These are phyloP conservation scores for Hirtodrosophila trivittata DNA, from an alignment of 2,888 invertebrate species.

Conservation along the genomic window DNA sequence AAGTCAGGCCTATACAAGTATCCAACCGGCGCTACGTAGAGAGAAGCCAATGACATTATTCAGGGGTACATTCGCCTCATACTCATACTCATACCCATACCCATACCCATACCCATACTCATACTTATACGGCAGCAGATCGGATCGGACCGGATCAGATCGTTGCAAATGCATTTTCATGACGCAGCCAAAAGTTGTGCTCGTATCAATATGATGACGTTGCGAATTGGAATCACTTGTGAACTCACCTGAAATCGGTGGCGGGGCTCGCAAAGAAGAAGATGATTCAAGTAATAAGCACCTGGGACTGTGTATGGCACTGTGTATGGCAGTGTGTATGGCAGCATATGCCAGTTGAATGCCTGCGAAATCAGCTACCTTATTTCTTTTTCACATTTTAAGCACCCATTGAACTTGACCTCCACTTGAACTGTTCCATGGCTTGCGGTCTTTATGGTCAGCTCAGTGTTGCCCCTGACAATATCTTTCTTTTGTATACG, in stretches of 20 bases:
- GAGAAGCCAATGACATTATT: conserved; percentile 70
- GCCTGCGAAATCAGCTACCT: conserved; percentile 13
- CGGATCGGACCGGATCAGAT: conserved; percentile 5
- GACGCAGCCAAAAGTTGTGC: conserved; percentile 40
- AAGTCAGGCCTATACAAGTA: background rate
- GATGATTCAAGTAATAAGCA: conserved; percentile 47
- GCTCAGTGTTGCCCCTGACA: background rate
- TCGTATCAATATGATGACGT: conserved; percentile 53
- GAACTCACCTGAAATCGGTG: conserved; percentile 31
- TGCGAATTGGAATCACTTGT: conserved; percentile 37
- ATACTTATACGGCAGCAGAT: conserved; percentile 4
- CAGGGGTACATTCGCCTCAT: conserved; percentile 67
- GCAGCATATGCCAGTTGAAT: too few species aligned
- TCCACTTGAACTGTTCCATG: conserved; percentile 40
- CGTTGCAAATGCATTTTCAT: conserved; percentile 49
- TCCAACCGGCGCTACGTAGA: background rate
- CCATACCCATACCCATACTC: too few species aligned
- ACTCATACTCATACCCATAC: too few species aligned
- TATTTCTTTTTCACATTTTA: conserved; percentile 20
- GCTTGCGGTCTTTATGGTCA: background rate
- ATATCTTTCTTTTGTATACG: background rate
- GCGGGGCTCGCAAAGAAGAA: conserved; percentile 8
- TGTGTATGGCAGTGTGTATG: background rate
- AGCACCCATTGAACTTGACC: conserved; percentile 45
- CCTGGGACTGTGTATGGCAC: conserved; percentile 8